Conservation (phyloP, 2,797 vertebrate species). For the Acrossocheilus fasciatus region DNA sequence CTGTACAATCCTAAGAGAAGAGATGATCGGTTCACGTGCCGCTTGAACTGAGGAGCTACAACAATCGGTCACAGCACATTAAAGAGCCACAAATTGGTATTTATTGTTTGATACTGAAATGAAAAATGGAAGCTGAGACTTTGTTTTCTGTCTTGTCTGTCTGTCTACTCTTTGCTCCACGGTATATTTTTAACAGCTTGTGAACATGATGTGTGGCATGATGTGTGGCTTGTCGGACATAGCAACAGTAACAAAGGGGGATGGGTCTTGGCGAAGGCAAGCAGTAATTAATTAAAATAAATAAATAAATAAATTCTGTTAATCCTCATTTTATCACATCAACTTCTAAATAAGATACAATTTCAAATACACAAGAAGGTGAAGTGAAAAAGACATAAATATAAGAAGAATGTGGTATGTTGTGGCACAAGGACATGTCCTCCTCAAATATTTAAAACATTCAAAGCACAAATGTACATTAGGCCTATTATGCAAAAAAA, state of each 20-base stretch:
- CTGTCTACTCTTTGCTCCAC: background rate
- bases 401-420: background rate
- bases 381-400: background rate
- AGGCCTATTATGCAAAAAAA: background rate
- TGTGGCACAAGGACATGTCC: background rate
- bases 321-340: slow-evolving; percentile 46
- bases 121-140: no score
- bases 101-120: no score
- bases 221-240: background rate
- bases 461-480: background rate
- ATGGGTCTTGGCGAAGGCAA: background rate
- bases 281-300: no score
- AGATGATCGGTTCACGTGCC: background rate
- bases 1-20: background rate
- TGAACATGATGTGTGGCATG: background rate
- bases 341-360: slow-evolving; percentile 1
- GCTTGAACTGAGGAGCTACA: background rate
- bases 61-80: background rate
- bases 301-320: background rate
- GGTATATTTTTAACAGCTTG: background rate
- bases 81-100: background rate
- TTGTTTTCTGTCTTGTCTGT: no score
- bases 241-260: background rate
- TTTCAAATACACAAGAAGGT: background rate
- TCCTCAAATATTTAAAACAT: background rate